Evolutionary conservation across 2,888 invertebrate genomes (phyloP).

Genomic region (Polydrusus pterygomalis): DNA sequence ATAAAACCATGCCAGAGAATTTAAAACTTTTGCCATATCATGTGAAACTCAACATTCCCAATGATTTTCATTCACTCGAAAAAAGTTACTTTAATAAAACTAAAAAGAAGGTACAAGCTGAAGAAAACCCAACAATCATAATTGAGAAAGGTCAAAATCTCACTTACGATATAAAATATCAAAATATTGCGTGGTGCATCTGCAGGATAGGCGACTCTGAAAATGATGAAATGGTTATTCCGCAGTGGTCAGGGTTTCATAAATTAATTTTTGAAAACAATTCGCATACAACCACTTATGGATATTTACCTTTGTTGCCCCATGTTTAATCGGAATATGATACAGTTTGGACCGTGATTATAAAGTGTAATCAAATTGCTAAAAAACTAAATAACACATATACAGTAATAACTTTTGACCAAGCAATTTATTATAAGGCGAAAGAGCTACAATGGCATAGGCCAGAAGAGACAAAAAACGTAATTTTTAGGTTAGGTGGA

Average conservation of each 20-base stretch:
- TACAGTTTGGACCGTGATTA: constrained; percentile 51
- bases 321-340: constrained; percentile 52
- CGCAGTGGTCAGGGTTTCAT: constrained; percentile 48
- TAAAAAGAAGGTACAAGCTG: too few relatives aligned
- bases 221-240: too few relatives aligned
- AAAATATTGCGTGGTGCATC: background rate
- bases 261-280: constrained; percentile 22
- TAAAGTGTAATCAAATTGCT: constrained; percentile 43
- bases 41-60: background rate
- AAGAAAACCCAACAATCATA: too few relatives aligned
- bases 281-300: constrained; percentile 32
- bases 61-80: background rate
- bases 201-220: background rate
- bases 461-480: constrained; percentile 9
- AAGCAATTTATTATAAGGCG: constrained; percentile 56
- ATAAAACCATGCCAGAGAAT: background rate
- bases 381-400: constrained; percentile 17
- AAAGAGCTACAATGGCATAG: constrained; percentile 54
- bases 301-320: constrained; percentile 48
- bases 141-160: too few relatives aligned
- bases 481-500: background rate
- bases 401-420: constrained; percentile 53
- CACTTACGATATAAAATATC: too few relatives aligned
- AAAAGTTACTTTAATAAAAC: too few relatives aligned
- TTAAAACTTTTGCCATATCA: constrained; percentile 13